Conservation (phyloP, 1,140 invertebrate species). For the Drosophila hydei region DNA sequence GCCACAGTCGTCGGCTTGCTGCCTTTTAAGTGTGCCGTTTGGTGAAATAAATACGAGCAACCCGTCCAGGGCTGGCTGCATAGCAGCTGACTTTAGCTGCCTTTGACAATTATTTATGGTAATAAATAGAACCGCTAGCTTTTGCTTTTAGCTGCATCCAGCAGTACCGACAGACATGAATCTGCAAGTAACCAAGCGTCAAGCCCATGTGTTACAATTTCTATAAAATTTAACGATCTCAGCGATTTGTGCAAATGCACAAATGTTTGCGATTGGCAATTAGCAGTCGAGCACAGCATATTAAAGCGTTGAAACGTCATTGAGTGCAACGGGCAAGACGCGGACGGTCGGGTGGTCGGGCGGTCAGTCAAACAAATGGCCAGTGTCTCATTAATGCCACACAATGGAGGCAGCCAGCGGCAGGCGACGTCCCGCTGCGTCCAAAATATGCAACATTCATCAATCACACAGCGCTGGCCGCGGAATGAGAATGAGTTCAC, state of each 20-base stretch:
- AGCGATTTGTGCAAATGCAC: conserved; percentile 40
- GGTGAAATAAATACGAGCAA: conserved; percentile 72
- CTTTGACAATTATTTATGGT: conserved; percentile 83
- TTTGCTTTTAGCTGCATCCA: conserved; percentile 12
- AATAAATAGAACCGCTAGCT: conserved; percentile 76
- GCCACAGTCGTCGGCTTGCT: conserved; percentile 58
- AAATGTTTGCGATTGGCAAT: conserved; percentile 41
- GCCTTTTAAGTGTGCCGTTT: conserved; percentile 77
- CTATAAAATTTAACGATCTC: conserved; percentile 53
- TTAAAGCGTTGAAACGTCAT: conserved; percentile 50
- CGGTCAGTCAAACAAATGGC: conserved; percentile 71
- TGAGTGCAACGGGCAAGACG: conserved; percentile 51
- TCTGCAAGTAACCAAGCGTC: conserved; percentile 29
- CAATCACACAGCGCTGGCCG: conserved; percentile 71
- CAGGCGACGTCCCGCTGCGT: conserved; percentile 52
- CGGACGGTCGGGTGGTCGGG: conserved; percentile 32
- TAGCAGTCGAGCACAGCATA: conserved; percentile 29
- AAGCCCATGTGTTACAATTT: conserved; percentile 66
- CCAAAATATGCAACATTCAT: conserved; percentile 81
- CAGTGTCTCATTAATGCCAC: conserved; percentile 80
- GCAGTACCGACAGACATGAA: conserved; percentile 19
- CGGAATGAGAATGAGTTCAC: conserved; percentile 77
- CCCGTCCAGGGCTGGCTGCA: conserved; percentile 58
- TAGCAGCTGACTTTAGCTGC: conserved; percentile 73
- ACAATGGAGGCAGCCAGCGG: conserved; percentile 70